phyloP scores from a whole-genome alignment of 2,888 invertebrate genomes.

The Furcula furcula region DNA sequence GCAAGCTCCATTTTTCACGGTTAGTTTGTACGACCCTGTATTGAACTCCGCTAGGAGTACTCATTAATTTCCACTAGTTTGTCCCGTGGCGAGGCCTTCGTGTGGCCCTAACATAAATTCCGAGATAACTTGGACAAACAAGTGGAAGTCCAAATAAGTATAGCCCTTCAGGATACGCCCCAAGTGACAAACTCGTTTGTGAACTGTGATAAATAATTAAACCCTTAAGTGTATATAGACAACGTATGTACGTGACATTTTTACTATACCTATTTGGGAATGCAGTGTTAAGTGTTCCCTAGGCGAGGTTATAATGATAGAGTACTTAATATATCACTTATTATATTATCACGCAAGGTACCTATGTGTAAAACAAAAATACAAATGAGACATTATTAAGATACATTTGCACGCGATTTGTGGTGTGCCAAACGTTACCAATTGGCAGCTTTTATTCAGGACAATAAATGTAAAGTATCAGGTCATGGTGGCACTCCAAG shows the following conservation, averaged over 20 bases:
- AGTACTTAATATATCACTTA: no score
- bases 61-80: conserved; percentile 71
- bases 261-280: not conserved
- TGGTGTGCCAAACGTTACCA: no score
- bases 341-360: no score
- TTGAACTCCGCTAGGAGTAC: conserved; percentile 42
- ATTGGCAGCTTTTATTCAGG: no score
- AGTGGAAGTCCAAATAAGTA: conserved; percentile 68
- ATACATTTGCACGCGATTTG: no score
- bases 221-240: not conserved
- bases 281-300: not conserved
- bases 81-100: conserved; percentile 56
- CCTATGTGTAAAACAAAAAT: no score
- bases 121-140: conserved; percentile 71
- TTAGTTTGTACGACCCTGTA: conserved; percentile 38
- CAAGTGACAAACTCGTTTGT: conserved; percentile 57
- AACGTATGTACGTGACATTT: no score
- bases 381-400: no score
- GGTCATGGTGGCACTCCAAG: no score
- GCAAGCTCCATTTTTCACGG: conserved; percentile 31
- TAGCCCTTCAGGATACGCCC: conserved; percentile 64
- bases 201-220: conserved; percentile 48
- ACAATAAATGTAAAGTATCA: no score
- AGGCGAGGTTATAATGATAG: not conserved
- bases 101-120: conserved; percentile 69